phyloP scores from a whole-genome alignment of 2,888 invertebrate species.

The Scaptomyza cyrtandrae region DNA sequence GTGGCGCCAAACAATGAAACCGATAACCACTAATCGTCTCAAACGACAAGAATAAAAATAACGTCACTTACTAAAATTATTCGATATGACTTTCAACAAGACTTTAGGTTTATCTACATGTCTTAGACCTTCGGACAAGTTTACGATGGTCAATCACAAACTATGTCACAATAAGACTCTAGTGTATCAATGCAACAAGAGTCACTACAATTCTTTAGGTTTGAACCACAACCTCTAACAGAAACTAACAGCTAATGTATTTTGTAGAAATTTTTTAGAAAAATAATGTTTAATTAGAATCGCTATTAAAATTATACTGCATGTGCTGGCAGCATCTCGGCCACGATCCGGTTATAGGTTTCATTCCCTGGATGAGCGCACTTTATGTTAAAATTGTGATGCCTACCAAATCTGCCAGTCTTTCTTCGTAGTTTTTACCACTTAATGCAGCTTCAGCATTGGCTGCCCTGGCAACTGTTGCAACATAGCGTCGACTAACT shows the following conservation, averaged over 20 bases:
- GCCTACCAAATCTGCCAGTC: slow-evolving; percentile 81
- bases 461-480: slow-evolving; percentile 23
- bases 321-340: background rate
- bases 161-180: background rate
- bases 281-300: background rate
- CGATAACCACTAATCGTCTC: slow-evolving; percentile 4
- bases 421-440: slow-evolving; percentile 82
- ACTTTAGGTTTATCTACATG: background rate
- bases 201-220: background rate
- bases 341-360: slow-evolving; percentile 29
- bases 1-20: slow-evolving; percentile 63
- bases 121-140: background rate
- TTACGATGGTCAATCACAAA: background rate
- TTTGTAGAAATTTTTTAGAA: background rate
- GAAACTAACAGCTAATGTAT: background rate
- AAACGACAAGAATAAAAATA: background rate
- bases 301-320: background rate
- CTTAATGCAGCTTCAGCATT: slow-evolving; percentile 51
- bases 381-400: slow-evolving; percentile 54
- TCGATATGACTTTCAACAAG: background rate
- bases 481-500: slow-evolving; percentile 13
- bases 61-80: background rate
- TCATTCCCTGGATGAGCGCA: slow-evolving; percentile 55
- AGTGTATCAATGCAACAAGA: background rate
- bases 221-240: background rate